Conservation (phyloP, 2,888 invertebrate species). For the Patella pellucida region DNA sequence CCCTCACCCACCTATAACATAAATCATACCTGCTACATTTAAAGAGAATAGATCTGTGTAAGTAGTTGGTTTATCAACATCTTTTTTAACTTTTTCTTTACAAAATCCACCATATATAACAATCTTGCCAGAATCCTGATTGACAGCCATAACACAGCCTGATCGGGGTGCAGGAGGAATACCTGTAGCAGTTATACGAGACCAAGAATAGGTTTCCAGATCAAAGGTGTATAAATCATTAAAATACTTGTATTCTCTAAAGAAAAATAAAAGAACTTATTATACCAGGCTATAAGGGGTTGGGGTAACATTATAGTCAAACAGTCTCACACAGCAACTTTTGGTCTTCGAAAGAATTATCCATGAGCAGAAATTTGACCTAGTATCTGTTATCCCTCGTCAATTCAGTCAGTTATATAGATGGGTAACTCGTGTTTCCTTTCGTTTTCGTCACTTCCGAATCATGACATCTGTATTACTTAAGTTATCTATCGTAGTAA, state of each 20-base stretch:
- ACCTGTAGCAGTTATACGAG: conserved; percentile 76
- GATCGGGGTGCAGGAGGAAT: conserved; percentile 80
- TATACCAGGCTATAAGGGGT: no score
- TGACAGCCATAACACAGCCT: conserved; percentile 82
- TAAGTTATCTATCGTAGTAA: no score
- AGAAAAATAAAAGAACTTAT: conserved; percentile 9
- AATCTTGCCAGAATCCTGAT: conserved; percentile 74
- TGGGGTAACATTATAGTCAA: no score
- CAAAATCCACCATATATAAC: conserved; percentile 85
- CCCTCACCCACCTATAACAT: no score
- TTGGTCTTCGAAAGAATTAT: no score
- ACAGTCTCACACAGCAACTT: no score
- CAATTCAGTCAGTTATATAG: no score
- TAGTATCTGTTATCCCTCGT: no score
- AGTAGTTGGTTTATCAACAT: conserved; percentile 81
- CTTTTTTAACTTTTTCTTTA: conserved; percentile 81
- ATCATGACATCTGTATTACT: no score
- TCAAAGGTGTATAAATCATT: conserved; percentile 89
- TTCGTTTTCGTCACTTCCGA: no score
- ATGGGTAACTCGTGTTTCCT: no score
- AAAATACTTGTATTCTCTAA: conserved; percentile 85
- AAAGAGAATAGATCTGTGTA: conserved; percentile 80
- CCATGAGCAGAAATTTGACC: no score
- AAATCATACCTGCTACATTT: conserved; percentile 54
- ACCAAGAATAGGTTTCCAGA: conserved; percentile 85